Evolutionary conservation across 2,888 invertebrate genomes (phyloP).

Genomic region (Actias luna): DNA sequence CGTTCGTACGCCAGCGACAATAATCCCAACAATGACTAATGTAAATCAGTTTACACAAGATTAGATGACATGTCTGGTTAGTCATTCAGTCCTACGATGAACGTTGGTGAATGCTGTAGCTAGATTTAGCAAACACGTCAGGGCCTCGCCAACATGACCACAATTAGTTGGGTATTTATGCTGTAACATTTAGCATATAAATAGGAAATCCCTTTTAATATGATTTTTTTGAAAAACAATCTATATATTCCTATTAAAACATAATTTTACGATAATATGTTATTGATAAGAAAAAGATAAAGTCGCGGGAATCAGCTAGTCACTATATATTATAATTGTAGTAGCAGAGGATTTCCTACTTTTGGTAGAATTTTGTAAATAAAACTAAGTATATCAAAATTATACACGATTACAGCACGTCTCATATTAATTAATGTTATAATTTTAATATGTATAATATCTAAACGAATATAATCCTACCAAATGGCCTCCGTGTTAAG

Average conservation of each 20-base stretch:
- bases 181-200: background rate
- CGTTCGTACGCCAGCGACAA: background rate
- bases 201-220: background rate
- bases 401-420: background rate
- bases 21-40: background rate
- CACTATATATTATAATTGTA: no score
- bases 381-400: background rate
- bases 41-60: background rate
- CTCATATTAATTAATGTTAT: background rate
- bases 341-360: no score
- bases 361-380: no score
- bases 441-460: background rate
- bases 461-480: background rate
- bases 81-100: background rate
- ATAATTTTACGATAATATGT: no score
- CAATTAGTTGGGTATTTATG: background rate
- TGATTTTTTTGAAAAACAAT: no score
- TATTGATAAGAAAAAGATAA: no score
- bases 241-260: no score
- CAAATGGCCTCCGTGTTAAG: no score
- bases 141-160: background rate
- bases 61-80: background rate
- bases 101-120: background rate
- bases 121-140: background rate
- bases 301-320: no score